Evolutionary conservation across 2,797 vertebrate genomes (phyloP), one percentile per base, ranked within the genome.

Genomic region (Megaceryle alcyon): DNA sequence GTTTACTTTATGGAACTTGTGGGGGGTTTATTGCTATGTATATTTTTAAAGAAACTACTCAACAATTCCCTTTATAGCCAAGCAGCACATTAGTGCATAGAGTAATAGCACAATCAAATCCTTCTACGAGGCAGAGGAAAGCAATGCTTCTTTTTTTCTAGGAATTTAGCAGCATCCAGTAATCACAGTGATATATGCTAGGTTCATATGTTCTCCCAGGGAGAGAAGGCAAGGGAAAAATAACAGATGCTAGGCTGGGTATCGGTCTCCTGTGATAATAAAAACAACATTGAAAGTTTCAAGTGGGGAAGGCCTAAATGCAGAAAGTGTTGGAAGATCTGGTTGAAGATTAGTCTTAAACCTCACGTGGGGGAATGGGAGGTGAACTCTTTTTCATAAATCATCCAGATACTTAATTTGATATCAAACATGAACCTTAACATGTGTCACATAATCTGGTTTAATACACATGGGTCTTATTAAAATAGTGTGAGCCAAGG

Each of bases 401-500:
- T 98, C 97, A 98, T 97, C 94, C 23, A 6, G 89, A 96, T 98
- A 96, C 94, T 98, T 98, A 97, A 98, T 98, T 98, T 97, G 97
- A 98, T 98, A 98, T 98, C 97, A 98, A 94, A 98, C 96, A 88
- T 97, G 96, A 97, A 97, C 96, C 94, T 97, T 97, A 97, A 97
- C 96, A 97, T 97, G 90, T 98, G 97, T 98, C 97, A 97, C 96
- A 95, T 97, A 97, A 98, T 98, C 97, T 98, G 87, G 63, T 95
- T 97, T 97, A 98, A 97, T 97, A 95, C 97, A 97, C 97, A 71
- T 77, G 97, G 95, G 97, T 93, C 96, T 98, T 97, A 98, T 98
- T 98, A 98, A 97, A 96, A 95, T 78, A 82, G 88, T 96, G 97
- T 94, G 94, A 98, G 98, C 97, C 97, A 98, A 98, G 96, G 95